These are phyloP conservation scores for Falco biarmicus DNA, from an alignment of 2,797 vertebrate species.

Conservation along the genomic window DNA sequence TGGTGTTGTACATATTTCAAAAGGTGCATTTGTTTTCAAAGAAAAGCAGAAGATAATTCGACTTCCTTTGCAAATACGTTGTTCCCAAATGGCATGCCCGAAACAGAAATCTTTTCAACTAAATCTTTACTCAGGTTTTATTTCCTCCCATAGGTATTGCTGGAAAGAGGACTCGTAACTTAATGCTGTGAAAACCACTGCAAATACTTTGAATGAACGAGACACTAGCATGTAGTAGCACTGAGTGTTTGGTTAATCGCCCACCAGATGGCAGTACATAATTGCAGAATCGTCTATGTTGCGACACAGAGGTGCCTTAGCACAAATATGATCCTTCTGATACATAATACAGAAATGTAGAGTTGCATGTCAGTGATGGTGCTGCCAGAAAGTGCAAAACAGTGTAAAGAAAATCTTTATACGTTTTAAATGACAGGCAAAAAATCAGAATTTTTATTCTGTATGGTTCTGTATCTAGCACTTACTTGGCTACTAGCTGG, in stretches of 20 bases:
- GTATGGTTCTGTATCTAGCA: not conserved
- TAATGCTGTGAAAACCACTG: not conserved
- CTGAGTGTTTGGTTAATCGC: not conserved
- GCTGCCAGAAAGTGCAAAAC: not conserved
- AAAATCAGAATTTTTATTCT: not conserved
- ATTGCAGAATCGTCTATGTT: not conserved
- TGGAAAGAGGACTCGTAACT: not conserved
- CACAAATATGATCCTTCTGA: not conserved
- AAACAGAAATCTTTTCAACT: not conserved
- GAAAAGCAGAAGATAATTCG: not conserved
- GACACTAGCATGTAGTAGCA: accelerated
- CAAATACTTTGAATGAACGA: not conserved
- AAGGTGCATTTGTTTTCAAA: not conserved
- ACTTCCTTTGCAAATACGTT: not conserved
- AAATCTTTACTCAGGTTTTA: not conserved
- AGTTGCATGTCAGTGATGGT: not conserved
- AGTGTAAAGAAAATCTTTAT: not conserved
- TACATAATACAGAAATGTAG: not conserved
- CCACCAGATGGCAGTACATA: slow-evolving; percentile 76
- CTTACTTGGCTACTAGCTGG: not conserved
- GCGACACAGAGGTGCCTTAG: accelerated
- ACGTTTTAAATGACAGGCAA: not conserved
- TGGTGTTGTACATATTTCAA: not conserved
- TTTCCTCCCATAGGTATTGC: accelerated
- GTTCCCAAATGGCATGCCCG: not conserved